Evolutionary conservation across 1,140 invertebrate species (phyloP), one percentile per base, ranked within the genome.

Genomic region (Popillia japonica): DNA sequence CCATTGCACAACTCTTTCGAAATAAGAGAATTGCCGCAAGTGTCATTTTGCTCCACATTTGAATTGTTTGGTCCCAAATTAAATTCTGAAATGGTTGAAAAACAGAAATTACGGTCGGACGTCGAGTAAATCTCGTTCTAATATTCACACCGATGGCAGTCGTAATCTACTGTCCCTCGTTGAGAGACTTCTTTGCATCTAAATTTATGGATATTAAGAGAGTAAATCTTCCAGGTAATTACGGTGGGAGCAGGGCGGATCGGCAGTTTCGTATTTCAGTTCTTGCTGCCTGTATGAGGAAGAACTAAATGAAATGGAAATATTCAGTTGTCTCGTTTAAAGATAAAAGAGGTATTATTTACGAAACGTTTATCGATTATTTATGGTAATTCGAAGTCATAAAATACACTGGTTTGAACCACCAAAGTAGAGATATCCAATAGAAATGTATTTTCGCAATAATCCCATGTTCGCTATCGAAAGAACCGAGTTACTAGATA

Each of bases 131-230:
- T 27, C 61, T 68, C 61, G 22, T 34, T 7, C 22, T 68, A 68
- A 68, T 68, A 68, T 68, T 68, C 61, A 27, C 61, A 27, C 61
- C 61, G 27, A 68, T 68, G 61, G 61, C 61, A 68, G 22, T 34
- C 61, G 61, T 68, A 68, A 68, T 68, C 61, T 68, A 68, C 61
- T 68, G 61, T 68, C 61, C 22, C 61, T 68, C 61, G 61, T 68
- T 34, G 61, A 68, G 61, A 68, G 61, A 68, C 61, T 68, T 68
- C 61, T 68, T 68, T 68, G 61, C 61, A 34, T 68, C 61, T 68
- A 68, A 68, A 68, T 68, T 68, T 68, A 68, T 68, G 61, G 61
- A 68, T 68, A 68, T 68, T 68, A 68, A 68, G 61, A 34, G 61
- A 68, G 61, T 68, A 68, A 68, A 68, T 68, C 61, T 68, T 68